Evolutionary conservation across 2,797 vertebrate species (phyloP), one percentile per base, ranked within the genome.

Genomic region (Eurystomus glaucurus): DNA sequence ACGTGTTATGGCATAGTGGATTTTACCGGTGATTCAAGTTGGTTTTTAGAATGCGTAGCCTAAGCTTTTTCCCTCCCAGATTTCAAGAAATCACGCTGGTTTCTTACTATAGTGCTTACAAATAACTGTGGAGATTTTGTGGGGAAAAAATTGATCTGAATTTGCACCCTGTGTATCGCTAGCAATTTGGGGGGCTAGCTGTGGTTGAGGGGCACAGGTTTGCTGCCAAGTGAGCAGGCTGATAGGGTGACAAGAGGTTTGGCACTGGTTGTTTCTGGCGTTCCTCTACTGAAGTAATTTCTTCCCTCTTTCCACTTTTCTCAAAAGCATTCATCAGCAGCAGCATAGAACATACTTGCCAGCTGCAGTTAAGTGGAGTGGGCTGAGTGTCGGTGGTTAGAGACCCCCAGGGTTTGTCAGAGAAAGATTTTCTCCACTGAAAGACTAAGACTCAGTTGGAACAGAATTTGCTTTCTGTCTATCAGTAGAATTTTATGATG

Each of bases 401-500:
- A 19, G 12, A 26, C 0, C 4, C 13, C 20, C 46, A 15, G 41
- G 16, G 26, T 21, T 31, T 19, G 22, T 4, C 43, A 33, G 52
- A 20, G 37, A 41, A 43, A 17, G n/a, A 16, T 43, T 20, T 46
- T 33, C 51, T 57, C 28, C 23, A 5, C 0, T 3, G 15, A 2
- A 41, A 48, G 43, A 20, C 33, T 11, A 2, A 33, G 11, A 1
- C 12, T 45, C 29, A 5, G 6, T 12, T 28, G 18, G 54, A 37
- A 15, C 29, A 60, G 31, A 46, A 33, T 3, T 51, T 31, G 5
- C n/a, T 41, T 33, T 64, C 23, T 33, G 43, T 19, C 12, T 14
- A 0, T 9, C 25, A 18, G 0, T 3, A 37, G 20, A 21, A n/a
- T 22, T 50, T 2, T 5, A 2, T 6, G n/a, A 25, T 28, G 33